Evolutionary conservation across 2,113 vertebrate species (phyloP).

Genomic region (Anarrhichthys ocellatus): DNA sequence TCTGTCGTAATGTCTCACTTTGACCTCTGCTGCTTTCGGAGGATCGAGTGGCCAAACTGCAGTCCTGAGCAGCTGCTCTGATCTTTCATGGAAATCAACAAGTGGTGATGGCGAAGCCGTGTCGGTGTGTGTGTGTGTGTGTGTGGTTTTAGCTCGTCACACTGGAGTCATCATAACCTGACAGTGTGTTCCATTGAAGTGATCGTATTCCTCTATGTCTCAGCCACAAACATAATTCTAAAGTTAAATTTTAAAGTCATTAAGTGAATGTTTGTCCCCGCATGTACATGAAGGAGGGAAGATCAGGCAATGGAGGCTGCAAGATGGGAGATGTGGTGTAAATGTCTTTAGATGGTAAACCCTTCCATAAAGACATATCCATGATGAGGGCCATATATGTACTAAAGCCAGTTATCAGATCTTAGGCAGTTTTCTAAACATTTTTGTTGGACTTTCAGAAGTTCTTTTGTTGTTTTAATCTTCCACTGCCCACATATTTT

Average conservation of each 20-base stretch:
- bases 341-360: conserved; percentile 29
- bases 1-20: conserved; percentile 60
- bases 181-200: conserved; percentile 19
- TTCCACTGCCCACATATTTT: conserved; percentile 26
- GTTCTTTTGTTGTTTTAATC: conserved; percentile 8
- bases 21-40: conserved; percentile 70
- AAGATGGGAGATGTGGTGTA: neutral
- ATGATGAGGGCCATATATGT: neutral
- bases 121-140: conserved; percentile 17
- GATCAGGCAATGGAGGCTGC: neutral
- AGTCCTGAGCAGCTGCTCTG: conserved; percentile 77
- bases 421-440: conserved; percentile 29
- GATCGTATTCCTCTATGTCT: conserved; percentile 27
- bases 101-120: conserved; percentile 59
- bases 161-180: conserved; percentile 43
- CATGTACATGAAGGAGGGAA: neutral
- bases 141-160: conserved; percentile 32
- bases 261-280: neutral
- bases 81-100: conserved; percentile 81
- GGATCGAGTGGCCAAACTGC: conserved; percentile 74
- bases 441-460: conserved; percentile 28
- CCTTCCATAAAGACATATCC: conserved; percentile 18
- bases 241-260: neutral
- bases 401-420: neutral
- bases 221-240: neutral